phyloP scores from a whole-genome alignment of 2,113 vertebrate genomes.

The Suncus etruscus region DNA sequence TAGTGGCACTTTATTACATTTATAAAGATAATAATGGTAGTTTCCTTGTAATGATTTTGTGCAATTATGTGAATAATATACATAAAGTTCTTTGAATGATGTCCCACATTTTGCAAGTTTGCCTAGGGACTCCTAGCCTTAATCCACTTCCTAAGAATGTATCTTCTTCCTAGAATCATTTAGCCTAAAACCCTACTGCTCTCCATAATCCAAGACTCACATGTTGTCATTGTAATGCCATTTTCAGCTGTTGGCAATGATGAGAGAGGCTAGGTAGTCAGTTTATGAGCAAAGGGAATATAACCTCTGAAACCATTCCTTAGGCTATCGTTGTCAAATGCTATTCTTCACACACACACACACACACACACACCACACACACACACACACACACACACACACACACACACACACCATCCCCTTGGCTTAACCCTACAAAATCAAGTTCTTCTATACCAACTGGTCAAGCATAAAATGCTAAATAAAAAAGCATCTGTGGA shows the following conservation, averaged over 20 bases:
- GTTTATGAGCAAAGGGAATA: neutral
- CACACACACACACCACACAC: too few species aligned
- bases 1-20: too few species aligned
- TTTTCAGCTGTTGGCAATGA: neutral
- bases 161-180: neutral
- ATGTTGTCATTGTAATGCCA: neutral
- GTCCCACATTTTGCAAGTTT: neutral
- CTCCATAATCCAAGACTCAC: neutral
- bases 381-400: too few species aligned
- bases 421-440: neutral
- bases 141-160: neutral
- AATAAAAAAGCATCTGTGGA: too few species aligned
- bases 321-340: neutral
- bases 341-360: neutral
- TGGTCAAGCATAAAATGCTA: neutral
- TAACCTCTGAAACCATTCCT: neutral
- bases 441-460: constrained; percentile 7
- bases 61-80: neutral
- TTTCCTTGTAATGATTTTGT: neutral
- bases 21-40: neutral
- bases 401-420: too few species aligned
- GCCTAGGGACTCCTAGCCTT: neutral
- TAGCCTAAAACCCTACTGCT: neutral
- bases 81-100: neutral
- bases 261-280: neutral